Conservation (phyloP, 2,113 vertebrate species). For the Synodontis membranacea region DNA sequence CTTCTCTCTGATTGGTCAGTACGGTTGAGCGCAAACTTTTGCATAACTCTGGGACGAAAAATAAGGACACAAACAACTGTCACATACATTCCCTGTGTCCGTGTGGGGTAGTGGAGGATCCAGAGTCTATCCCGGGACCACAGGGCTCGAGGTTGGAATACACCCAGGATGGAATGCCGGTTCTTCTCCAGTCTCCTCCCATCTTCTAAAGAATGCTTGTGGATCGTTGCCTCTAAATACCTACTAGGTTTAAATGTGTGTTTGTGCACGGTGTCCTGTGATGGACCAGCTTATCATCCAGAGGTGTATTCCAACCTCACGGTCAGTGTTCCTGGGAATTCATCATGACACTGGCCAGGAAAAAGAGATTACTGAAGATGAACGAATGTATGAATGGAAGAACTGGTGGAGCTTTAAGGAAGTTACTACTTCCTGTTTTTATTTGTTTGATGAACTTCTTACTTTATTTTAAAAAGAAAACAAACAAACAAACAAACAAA, state of each 20-base stretch:
- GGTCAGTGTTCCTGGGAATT: background rate
- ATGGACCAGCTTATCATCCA: background rate
- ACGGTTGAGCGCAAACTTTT: slow-evolving; percentile 6
- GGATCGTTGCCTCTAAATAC: background rate
- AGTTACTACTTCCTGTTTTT: background rate
- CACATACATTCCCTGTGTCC: background rate
- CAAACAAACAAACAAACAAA: too few species aligned
- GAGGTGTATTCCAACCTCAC: background rate
- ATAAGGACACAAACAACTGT: slow-evolving; percentile 9
- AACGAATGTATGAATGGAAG: background rate
- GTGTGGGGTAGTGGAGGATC: background rate
- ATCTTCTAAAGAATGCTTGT: too few species aligned
- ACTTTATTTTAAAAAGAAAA: too few species aligned
- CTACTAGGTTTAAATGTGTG: background rate
- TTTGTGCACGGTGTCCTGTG: background rate
- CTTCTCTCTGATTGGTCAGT: slow-evolving; percentile 6
- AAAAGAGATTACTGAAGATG: background rate
- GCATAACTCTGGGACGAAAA: background rate
- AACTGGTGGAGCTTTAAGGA: background rate
- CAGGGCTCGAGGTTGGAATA: background rate
- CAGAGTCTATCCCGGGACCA: background rate
- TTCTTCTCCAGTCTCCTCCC: background rate
- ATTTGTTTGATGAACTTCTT: background rate
- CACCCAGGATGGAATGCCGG: background rate
- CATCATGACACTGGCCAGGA: background rate